These are phyloP conservation scores for Diorhabda sublineata DNA, from an alignment of 1,140 invertebrate genomes.

Conservation along the genomic window DNA sequence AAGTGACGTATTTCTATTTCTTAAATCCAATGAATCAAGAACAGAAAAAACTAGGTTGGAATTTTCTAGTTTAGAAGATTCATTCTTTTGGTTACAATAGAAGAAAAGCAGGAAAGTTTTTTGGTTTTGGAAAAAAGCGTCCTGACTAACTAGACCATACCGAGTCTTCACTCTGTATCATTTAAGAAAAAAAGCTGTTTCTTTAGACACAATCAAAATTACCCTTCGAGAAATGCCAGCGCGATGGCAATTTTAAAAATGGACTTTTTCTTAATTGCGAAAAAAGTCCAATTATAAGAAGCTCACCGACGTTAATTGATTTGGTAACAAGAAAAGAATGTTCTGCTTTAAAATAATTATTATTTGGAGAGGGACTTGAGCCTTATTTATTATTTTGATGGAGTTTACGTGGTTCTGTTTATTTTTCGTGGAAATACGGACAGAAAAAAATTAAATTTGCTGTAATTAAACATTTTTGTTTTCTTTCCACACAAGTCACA, in stretches of 20 bases:
- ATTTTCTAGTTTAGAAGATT: too few species aligned
- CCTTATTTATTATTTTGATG: conserved; percentile 35
- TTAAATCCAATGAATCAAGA: too few species aligned
- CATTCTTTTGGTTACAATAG: too few species aligned
- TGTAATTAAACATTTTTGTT: conserved; percentile 3
- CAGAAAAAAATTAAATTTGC: not conserved
- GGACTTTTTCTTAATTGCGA: conserved; percentile 40
- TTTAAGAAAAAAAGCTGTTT: conserved; percentile 29
- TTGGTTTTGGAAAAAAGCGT: not conserved
- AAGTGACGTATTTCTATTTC: too few species aligned
- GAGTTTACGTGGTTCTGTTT: conserved; percentile 21
- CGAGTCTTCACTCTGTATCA: conserved; percentile 18
- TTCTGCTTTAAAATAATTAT: conserved; percentile 28
- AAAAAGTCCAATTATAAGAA: conserved; percentile 43
- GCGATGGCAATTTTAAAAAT: conserved; percentile 42
- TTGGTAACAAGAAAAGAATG: conserved; percentile 39
- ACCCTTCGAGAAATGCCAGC: conserved; percentile 35
- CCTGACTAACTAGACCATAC: not conserved
- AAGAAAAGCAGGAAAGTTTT: too few species aligned
- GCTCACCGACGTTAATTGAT: conserved; percentile 37
- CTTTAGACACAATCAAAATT: conserved; percentile 39
- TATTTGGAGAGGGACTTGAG: conserved; percentile 27
- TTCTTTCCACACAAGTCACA: not conserved
- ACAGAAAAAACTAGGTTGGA: too few species aligned
- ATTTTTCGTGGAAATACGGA: not conserved